phyloP scores from a whole-genome alignment of 2,888 invertebrate genomes.

The Pocota personata region DNA sequence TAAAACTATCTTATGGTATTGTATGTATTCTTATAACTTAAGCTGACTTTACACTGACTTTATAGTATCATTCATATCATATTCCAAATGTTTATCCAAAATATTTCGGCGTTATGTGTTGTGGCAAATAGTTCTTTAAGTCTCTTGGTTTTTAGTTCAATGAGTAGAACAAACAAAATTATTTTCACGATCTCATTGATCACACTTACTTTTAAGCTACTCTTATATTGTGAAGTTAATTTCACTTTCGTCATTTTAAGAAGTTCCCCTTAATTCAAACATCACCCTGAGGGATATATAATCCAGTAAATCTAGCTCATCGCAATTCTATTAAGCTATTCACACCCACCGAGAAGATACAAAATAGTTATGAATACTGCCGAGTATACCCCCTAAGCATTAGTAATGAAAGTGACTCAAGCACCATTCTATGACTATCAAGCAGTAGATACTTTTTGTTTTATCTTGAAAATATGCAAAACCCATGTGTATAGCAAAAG shows the following conservation, averaged over 20 bases:
- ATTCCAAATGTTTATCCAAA: too few relatives aligned
- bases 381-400: background rate
- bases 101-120: too few relatives aligned
- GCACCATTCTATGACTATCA: background rate
- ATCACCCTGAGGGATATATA: slow-evolving; percentile 4
- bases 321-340: background rate
- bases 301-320: slow-evolving; percentile 19
- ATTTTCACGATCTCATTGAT: background rate
- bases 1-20: too few relatives aligned
- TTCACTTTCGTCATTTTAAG: background rate
- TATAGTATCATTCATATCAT: too few relatives aligned
- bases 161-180: background rate
- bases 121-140: background rate
- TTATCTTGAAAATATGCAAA: background rate
- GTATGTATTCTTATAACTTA: too few relatives aligned
- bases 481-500: background rate
- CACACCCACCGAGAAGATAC: background rate
- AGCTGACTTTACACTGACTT: too few relatives aligned
- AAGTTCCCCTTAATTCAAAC: background rate
- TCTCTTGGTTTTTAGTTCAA: background rate
- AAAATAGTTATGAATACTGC: background rate
- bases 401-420: slow-evolving; percentile 29
- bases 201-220: background rate
- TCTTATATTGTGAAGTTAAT: background rate
- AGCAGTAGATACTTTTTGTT: background rate